Evolutionary conservation across 2,888 invertebrate genomes (phyloP).

Genomic region (Drepana falcataria): DNA sequence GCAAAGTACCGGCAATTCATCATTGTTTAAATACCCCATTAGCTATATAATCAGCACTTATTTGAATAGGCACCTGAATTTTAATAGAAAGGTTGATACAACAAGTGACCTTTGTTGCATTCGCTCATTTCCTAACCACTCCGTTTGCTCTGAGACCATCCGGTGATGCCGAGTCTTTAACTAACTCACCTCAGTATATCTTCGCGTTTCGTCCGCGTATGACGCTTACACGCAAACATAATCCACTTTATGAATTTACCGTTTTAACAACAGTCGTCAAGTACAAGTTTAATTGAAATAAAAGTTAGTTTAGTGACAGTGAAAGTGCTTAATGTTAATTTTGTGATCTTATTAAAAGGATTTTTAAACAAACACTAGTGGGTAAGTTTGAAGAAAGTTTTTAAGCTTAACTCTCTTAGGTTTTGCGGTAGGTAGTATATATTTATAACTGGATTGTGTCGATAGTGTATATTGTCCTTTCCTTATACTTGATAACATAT

Average conservation of each 20-base stretch:
- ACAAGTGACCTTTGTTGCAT: not conserved
- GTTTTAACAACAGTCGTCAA: not conserved
- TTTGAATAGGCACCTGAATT: not conserved
- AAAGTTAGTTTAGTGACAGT: not conserved
- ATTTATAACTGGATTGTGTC: no score
- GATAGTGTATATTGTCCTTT: no score
- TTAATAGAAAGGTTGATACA: not conserved
- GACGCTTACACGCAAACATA: conserved; percentile 35
- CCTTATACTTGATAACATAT: no score
- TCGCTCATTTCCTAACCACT: conserved; percentile 3
- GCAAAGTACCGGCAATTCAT: no score
- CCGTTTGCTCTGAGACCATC: conserved; percentile 14
- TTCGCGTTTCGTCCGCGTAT: conserved; percentile 47
- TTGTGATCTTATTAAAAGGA: not conserved
- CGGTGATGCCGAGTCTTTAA: conserved; percentile 7
- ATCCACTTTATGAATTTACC: not conserved
- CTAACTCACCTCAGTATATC: conserved; percentile 41
- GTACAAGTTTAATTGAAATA: no score
- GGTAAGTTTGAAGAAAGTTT: conserved; percentile 1
- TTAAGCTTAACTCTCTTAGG: not conserved
- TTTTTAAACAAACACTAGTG: not conserved
- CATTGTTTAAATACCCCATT: no score
- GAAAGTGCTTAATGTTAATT: not conserved
- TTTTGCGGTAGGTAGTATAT: no score
- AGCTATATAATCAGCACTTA: not conserved